Evolutionary conservation across 2,797 vertebrate genomes (phyloP), one percentile per base, ranked within the genome.

Genomic region (Neopelma chrysocephalum): DNA sequence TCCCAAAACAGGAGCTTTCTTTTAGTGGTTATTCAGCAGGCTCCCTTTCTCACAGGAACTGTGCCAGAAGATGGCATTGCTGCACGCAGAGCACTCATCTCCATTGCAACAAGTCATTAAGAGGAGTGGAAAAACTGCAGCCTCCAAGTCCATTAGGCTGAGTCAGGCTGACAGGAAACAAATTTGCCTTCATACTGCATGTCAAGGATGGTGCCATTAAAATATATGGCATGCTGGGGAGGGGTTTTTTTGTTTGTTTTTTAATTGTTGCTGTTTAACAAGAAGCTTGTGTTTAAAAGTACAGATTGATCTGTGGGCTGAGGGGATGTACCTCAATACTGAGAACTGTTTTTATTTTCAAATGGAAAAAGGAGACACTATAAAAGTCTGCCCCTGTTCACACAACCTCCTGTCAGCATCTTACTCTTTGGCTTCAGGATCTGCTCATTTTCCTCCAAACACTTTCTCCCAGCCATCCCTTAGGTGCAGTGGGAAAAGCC

Each of bases 31-130:
- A 87, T 95, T 95, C 95, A 90, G 89, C 76, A 31, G 82, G 78
- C 36, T 94, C 91, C 72, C 61, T 96, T 97, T 96, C 94, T 97
- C 96, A 96, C 87, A 93, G 97, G 96, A 97, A 72, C 93, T 72
- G 90, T 96, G 97, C 97, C 97, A 97, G 97, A 85, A 97, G 98
- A 95, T 96, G 96, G 97, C 95, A 91, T 94, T 97, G 93, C 89
- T 97, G 92, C 75, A 87, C n/a, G 2, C 69, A 36, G 90, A 87
- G 93, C 85, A 27, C 94, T 87, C 87, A 94, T 92, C 88, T 96
- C 95, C 93, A 76, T 83, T 96, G 94, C 92, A 89, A 95, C 61
- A 84, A 92, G 97, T 89, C 97, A 66, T 93, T 96, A 92, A 90
- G 77, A 80, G 73, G 61, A 91, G 75, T 96, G 84, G 94, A 93